phyloP scores from a whole-genome alignment of 2,113 vertebrate species.

The Regulus satrapa region DNA sequence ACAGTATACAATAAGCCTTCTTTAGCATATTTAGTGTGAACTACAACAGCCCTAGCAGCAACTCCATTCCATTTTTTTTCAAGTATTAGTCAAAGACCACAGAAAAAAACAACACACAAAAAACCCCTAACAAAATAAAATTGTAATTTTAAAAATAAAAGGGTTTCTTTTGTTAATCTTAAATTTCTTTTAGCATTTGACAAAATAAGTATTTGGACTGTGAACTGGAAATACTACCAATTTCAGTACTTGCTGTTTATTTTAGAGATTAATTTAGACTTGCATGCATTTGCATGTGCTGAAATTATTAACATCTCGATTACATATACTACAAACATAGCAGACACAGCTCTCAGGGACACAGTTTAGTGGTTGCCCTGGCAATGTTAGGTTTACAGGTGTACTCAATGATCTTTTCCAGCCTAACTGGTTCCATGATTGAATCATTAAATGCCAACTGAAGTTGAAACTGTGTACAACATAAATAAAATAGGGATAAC shows the following conservation, averaged over 20 bases:
- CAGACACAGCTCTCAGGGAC: rapidly evolving
- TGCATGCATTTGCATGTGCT: neutral
- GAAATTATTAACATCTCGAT: neutral
- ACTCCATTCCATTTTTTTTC: neutral
- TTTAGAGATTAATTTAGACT: neutral
- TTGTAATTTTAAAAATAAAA: neutral
- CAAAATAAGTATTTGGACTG: neutral
- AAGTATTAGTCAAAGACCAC: neutral
- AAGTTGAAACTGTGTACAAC: neutral
- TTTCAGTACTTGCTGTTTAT: neutral
- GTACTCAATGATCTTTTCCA: neutral
- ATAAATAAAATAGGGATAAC: neutral
- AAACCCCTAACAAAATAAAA: neutral
- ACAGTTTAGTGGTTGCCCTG: neutral
- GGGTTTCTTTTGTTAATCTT: neutral
- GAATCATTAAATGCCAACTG: neutral
- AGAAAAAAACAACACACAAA: neutral
- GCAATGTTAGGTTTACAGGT: neutral
- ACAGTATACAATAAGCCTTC: neutral
- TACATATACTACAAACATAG: rapidly evolving
- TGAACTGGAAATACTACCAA: neutral
- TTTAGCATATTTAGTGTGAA: neutral
- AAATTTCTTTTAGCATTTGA: neutral
- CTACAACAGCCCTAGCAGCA: neutral
- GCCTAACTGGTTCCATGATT: neutral